These are phyloP conservation scores for Melopsittacus undulatus DNA, from an alignment of 2,797 vertebrate species.

Conservation along the genomic window DNA sequence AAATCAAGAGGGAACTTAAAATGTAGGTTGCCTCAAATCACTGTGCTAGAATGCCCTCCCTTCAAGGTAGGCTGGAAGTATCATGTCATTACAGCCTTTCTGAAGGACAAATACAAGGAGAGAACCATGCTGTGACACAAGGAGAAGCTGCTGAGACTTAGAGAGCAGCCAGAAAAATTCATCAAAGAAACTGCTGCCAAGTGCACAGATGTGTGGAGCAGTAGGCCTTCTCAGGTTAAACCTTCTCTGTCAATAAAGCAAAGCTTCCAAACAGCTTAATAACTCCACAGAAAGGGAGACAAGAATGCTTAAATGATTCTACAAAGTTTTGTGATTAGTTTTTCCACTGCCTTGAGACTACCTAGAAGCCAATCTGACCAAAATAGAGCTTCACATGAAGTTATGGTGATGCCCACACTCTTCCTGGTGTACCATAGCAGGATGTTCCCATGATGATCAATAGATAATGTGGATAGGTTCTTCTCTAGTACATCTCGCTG, in stretches of 20 bases:
- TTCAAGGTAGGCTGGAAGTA: background rate
- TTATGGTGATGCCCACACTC: background rate
- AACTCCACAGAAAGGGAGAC: background rate
- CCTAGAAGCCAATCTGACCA: background rate
- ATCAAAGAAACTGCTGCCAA: background rate
- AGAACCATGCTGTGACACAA: background rate
- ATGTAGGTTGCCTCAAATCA: background rate
- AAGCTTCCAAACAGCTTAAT: background rate
- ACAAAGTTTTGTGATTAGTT: background rate
- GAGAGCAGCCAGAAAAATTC: background rate
- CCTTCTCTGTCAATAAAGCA: background rate
- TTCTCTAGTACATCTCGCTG: background rate
- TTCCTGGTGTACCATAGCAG: background rate
- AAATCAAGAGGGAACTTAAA: background rate
- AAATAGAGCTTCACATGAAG: background rate
- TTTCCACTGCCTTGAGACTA: background rate
- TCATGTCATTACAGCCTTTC: background rate
- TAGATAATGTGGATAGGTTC: background rate
- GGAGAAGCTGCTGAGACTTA: background rate
- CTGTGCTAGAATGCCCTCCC: background rate
- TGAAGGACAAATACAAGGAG: background rate
- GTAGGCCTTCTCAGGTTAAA: slow-evolving; percentile 1
- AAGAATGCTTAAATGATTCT: background rate
- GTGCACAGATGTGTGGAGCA: background rate
- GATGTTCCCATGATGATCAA: background rate